Conservation (phyloP, 2,113 vertebrate genomes). For the Triplophysa rosa region DNA sequence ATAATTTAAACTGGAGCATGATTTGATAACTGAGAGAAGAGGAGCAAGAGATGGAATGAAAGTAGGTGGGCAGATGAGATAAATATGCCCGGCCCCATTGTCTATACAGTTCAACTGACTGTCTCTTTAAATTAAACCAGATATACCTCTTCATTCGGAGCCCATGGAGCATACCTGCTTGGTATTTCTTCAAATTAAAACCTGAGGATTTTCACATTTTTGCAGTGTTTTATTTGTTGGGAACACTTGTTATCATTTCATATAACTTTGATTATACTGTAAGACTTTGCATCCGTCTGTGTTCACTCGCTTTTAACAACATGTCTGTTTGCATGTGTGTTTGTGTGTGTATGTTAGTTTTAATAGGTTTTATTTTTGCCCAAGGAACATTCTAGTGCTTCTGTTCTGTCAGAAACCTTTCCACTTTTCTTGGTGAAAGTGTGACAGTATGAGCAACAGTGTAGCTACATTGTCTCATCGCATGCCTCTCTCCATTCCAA, state of each 20-base stretch:
- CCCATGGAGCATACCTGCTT: background rate
- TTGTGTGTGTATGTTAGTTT: background rate
- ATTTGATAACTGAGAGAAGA: background rate
- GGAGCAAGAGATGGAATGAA: conserved; percentile 5
- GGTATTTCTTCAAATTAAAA: background rate
- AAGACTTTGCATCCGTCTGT: background rate
- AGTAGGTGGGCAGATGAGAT: conserved; percentile 3
- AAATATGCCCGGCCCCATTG: conserved; percentile 11
- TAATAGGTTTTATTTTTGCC: conserved; percentile 14
- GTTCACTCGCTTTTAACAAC: too few relatives aligned
- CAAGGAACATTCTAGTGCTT: conserved; percentile 10
- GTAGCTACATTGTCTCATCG: conserved; percentile 12
- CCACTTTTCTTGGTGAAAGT: conserved; percentile 9
- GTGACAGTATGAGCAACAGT: conserved; percentile 11
- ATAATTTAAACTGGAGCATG: background rate
- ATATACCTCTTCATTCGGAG: background rate
- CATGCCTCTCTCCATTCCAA: conserved; percentile 10
- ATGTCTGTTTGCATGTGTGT: background rate
- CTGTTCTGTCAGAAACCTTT: conserved; percentile 23
- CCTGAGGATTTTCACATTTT: background rate
- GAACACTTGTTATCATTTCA: background rate
- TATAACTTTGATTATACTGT: background rate
- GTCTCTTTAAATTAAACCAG: conserved; percentile 19
- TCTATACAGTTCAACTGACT: conserved; percentile 23
- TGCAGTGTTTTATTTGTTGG: background rate